Evolutionary conservation across 2,113 vertebrate genomes (phyloP), one percentile per base, ranked within the genome.

Genomic region (Collichthys lucidus): DNA sequence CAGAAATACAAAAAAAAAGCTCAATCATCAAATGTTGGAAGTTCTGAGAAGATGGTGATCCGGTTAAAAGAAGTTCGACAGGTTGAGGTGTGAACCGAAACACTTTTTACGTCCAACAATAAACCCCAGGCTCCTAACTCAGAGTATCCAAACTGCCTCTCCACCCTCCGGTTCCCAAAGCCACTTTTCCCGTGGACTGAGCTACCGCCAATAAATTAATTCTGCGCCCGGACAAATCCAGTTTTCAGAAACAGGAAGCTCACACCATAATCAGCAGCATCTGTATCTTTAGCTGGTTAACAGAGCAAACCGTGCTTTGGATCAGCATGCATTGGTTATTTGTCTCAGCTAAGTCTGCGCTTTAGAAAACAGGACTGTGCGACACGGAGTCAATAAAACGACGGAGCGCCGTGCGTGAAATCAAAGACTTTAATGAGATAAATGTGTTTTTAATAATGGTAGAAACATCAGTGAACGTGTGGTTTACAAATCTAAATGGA

Each of bases 321-420:
- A 15, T 64, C 29, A 44, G 6, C 4, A 17, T 50, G 20, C 15
- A 82, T 56, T 31, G 53, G 83, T 74, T 80, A 31, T 68, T 67
- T 72, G 31, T 50, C 68, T 26, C 26, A 47, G 16, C 22, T 50
- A 0, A 5, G 46, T 65, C 50, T 26, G 0, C 3, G 4, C n/a
- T n/a, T n/a, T n/a, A n/a, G n/a, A n/a, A n/a, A n/a, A n/a, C n/a
- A n/a, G n/a, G n/a, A n/a, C n/a, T n/a, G n/a, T n/a, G n/a, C 57
- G 46, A 42, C 46, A 61, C 40, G 12, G 49, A 72, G 46, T 71
- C 68, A 76, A 74, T 77, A 67, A 68, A 71, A 62, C 70, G 26
- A 10, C 1, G 40, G 11, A 61, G 61, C 2, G 0, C 29, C 15
- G 47, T 16, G 14, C 5, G 16, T 20, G 42, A 40, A 57, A 22